These are phyloP conservation scores for Otus scops DNA, from an alignment of 2,797 vertebrate species.

Conservation along the genomic window DNA sequence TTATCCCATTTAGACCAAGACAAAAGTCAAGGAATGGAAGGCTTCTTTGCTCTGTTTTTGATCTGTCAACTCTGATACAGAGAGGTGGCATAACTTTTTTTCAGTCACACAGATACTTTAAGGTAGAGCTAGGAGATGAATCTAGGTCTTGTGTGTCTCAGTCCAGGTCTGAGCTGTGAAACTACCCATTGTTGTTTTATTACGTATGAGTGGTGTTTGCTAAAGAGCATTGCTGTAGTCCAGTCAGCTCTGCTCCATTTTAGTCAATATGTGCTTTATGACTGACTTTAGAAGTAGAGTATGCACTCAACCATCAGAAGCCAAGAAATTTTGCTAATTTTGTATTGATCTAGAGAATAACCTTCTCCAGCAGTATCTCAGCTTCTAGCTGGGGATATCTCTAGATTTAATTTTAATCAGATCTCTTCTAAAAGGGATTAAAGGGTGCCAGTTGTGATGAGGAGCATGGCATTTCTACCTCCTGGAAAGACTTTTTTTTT, in stretches of 20 bases:
- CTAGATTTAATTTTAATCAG: not conserved
- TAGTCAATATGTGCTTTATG: not conserved
- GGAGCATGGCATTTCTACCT: not conserved
- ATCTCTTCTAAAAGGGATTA: not conserved
- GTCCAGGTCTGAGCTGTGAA: not conserved
- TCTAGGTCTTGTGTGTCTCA: not conserved
- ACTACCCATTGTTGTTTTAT: not conserved
- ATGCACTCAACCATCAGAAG: not conserved
- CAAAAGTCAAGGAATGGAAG: not conserved
- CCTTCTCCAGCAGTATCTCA: not conserved
- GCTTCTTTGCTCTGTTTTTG: not conserved
- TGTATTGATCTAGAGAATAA: not conserved
- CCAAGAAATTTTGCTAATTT: not conserved
- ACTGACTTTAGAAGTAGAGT: not conserved
- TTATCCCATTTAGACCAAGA: not conserved
- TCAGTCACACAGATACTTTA: not conserved
- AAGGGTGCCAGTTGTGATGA: not conserved
- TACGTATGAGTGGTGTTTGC: not conserved
- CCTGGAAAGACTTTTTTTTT: not conserved
- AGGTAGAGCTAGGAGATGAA: not conserved
- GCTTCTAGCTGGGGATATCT: not conserved
- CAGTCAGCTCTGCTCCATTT: not conserved
- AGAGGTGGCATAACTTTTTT: not conserved
- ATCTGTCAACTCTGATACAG: not conserved
- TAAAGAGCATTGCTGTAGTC: not conserved